Evolutionary conservation across 1,140 invertebrate species (phyloP).

Genomic region (Neuroterus valhalla): DNA sequence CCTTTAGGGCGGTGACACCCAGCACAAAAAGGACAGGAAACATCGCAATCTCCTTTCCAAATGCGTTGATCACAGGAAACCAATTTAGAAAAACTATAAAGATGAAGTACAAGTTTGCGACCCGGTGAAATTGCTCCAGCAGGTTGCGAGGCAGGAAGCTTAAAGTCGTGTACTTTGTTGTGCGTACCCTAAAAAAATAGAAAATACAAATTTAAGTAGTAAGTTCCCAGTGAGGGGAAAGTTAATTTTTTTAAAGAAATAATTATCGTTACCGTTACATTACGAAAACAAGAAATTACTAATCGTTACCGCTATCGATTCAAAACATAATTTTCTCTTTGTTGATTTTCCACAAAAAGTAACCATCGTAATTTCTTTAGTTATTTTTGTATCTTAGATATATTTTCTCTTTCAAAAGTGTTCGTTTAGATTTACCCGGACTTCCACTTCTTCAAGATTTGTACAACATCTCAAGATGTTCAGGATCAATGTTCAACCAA

Average conservation of each 20-base stretch:
- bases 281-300: too few species aligned
- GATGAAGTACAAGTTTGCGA: conserved; percentile 98
- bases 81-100: conserved; percentile 97
- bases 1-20: conserved; percentile 96
- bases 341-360: too few species aligned
- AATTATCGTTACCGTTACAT: too few species aligned
- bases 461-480: too few species aligned
- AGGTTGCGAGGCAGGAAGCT: conserved; percentile 98
- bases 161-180: conserved; percentile 96
- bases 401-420: too few species aligned
- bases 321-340: too few species aligned
- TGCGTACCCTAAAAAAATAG: conserved; percentile 81
- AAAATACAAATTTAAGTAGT: conserved; percentile 23
- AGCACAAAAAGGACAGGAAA: conserved; percentile 96
- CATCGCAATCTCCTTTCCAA: conserved; percentile 97
- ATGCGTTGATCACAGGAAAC: conserved; percentile 94
- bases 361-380: too few species aligned
- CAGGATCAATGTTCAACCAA: too few species aligned
- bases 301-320: too few species aligned
- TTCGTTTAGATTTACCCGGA: too few species aligned
- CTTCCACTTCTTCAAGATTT: too few species aligned
- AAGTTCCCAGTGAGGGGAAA: neutral
- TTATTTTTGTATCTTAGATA: too few species aligned
- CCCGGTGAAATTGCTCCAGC: conserved; percentile 97
- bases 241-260: neutral